These are phyloP conservation scores for Gastracanthus pulcherrimus DNA, from an alignment of 2,888 invertebrate genomes.

Conservation along the genomic window DNA sequence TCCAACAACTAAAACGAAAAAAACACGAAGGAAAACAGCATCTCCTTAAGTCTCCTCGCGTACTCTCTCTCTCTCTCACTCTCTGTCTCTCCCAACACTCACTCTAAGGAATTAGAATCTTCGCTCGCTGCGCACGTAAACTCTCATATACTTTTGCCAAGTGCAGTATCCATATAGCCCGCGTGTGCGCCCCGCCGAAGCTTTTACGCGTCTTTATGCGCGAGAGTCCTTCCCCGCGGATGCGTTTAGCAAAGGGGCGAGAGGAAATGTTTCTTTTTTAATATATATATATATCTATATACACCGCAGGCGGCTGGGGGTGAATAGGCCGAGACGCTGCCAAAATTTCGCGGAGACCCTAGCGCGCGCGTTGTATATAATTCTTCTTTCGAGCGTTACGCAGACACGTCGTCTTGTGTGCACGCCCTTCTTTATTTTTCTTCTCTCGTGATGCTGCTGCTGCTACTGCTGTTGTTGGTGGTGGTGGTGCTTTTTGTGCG, in stretches of 20 bases:
- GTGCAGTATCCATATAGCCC: slow-evolving; percentile 45
- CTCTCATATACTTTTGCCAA: too few species aligned
- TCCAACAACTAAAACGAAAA: slow-evolving; percentile 9
- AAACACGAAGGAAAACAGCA: not conserved
- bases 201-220: slow-evolving; percentile 57
- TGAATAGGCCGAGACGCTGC: slow-evolving; percentile 72
- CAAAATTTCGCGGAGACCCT: slow-evolving; percentile 71
- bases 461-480: too few species aligned
- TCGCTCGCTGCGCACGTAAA: slow-evolving; percentile 10
- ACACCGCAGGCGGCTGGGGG: slow-evolving; percentile 64
- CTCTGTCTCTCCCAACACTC: too few species aligned
- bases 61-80: too few species aligned
- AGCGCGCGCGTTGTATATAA: too few species aligned
- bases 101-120: slow-evolving; percentile 25
- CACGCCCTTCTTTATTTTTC: too few species aligned
- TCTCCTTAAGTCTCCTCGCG: too few species aligned
- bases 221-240: slow-evolving; percentile 58
- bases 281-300: too few species aligned
- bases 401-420: too few species aligned
- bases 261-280: slow-evolving; percentile 72
- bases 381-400: not conserved
- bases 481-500: too few species aligned
- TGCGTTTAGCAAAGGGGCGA: slow-evolving; percentile 22
- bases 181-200: slow-evolving; percentile 40
- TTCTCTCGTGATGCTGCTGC: too few species aligned